These are phyloP conservation scores for Cydia amplana DNA, from an alignment of 1,140 invertebrate genomes.

Conservation along the genomic window DNA sequence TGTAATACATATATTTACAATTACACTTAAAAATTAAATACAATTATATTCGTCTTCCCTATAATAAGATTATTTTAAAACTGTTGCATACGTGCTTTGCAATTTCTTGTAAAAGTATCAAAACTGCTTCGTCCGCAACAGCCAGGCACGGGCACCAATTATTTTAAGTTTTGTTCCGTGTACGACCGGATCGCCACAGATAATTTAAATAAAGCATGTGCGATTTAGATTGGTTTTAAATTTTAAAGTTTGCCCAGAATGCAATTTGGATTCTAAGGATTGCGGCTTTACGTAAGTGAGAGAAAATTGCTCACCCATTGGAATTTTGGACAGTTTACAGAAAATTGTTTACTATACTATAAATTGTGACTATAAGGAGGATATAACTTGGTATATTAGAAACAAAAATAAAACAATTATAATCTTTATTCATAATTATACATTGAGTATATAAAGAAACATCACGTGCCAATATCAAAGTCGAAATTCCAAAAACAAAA, in stretches of 20 bases:
- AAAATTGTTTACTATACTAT: no score
- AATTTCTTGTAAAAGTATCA: conserved; percentile 50
- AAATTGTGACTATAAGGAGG: not conserved
- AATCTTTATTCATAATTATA: not conserved
- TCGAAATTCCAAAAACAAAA: conserved; percentile 35
- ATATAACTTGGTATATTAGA: not conserved
- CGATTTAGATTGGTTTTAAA: conserved; percentile 31
- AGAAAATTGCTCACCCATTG: not conserved
- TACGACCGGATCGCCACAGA: conserved; percentile 47
- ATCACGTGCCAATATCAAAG: conserved; percentile 27
- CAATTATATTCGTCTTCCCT: no score
- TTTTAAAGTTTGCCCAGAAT: conserved; percentile 25
- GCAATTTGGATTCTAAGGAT: conserved; percentile 15
- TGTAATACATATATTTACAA: no score
- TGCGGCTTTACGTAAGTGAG: not conserved
- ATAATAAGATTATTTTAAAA: not conserved
- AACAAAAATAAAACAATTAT: not conserved
- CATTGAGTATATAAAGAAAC: not conserved
- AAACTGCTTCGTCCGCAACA: conserved; percentile 36
- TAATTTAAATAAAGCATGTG: conserved; percentile 23
- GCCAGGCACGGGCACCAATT: conserved; percentile 58
- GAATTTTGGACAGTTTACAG: not conserved
- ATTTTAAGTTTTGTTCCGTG: conserved; percentile 78
- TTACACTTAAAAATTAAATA: no score
- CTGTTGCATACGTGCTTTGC: not conserved